A percentile compares a stretch with the other conserved stretches of the same genome.
These are phyloP conservation scores for Pterostichus niger DNA, from an alignment of 2,888 invertebrate genomes.

Conservation along the genomic window DNA sequence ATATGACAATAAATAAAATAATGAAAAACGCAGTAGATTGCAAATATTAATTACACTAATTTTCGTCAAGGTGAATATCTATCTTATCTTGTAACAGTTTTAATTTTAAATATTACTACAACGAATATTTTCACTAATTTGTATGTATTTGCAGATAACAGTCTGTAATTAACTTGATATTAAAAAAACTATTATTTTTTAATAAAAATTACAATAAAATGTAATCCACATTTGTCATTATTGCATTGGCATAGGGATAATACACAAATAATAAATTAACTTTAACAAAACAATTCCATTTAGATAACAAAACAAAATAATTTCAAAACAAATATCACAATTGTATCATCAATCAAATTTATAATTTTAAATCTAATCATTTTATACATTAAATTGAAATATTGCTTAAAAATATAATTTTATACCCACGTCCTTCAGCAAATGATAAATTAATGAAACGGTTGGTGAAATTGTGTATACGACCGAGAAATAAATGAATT, in stretches of 20 bases:
- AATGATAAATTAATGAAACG: slow-evolving; percentile 4
- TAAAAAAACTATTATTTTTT: not conserved
- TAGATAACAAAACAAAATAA: slow-evolving; percentile 21
- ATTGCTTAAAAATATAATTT: slow-evolving; percentile 12
- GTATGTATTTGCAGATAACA: too few relatives aligned
- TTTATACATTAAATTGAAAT: not conserved
- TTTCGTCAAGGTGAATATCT: too few relatives aligned
- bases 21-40: too few relatives aligned
- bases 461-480: not conserved
- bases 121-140: too few relatives aligned
- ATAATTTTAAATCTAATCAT: slow-evolving; percentile 19
- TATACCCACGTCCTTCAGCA: slow-evolving; percentile 27
- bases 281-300: slow-evolving; percentile 25
- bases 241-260: not conserved
- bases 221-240: slow-evolving; percentile 2
- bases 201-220: not conserved
- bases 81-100: too few relatives aligned
- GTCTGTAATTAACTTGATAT: too few relatives aligned
- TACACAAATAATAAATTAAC: not conserved
- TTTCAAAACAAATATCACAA: not conserved
- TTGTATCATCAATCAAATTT: slow-evolving; percentile 33
- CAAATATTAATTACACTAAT: too few relatives aligned
- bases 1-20: too few relatives aligned
- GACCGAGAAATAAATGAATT: too few relatives aligned
- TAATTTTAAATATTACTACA: too few relatives aligned